Evolutionary conservation across 2,888 invertebrate species (phyloP).

Genomic region (Torymus aiolomorphi): DNA sequence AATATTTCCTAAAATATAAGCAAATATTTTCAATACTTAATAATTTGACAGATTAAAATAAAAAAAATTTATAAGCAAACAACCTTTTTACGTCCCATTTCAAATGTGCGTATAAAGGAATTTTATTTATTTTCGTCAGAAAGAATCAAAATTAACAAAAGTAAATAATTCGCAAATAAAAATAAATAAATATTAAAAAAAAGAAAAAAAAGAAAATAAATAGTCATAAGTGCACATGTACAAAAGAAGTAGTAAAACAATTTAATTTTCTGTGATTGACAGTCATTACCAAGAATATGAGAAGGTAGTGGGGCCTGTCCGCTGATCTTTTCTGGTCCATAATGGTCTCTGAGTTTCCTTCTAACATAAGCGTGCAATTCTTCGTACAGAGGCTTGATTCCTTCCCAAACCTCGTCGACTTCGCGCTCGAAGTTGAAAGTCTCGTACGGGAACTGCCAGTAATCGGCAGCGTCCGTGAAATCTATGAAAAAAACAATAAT

Average conservation of each 20-base stretch:
- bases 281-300: slow-evolving; percentile 82
- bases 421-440: slow-evolving; percentile 85
- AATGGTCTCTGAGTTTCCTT: slow-evolving; percentile 87
- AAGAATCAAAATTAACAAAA: too few species aligned
- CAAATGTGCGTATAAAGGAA: too few species aligned
- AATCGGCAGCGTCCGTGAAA: slow-evolving; percentile 90
- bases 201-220: too few species aligned
- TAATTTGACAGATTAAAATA: too few species aligned
- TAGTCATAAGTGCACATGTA: neutral
- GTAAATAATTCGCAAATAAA: too few species aligned
- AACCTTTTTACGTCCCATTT: too few species aligned
- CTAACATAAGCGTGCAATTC: slow-evolving; percentile 93
- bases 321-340: slow-evolving; percentile 89
- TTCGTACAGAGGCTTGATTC: slow-evolving; percentile 90
- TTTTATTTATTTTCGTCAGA: too few species aligned
- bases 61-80: too few species aligned
- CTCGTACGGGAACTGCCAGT: slow-evolving; percentile 93
- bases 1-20: slow-evolving; percentile 82
- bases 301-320: slow-evolving; percentile 89
- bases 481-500: slow-evolving; percentile 78
- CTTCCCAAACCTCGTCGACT: slow-evolving; percentile 89
- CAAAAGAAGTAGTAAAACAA: neutral
- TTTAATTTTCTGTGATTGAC: neutral
- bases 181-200: too few species aligned
- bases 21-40: neutral